Base-by-base conservation (phyloP, 2,888 invertebrate species). In the Erannis defoliaria region DNA sequence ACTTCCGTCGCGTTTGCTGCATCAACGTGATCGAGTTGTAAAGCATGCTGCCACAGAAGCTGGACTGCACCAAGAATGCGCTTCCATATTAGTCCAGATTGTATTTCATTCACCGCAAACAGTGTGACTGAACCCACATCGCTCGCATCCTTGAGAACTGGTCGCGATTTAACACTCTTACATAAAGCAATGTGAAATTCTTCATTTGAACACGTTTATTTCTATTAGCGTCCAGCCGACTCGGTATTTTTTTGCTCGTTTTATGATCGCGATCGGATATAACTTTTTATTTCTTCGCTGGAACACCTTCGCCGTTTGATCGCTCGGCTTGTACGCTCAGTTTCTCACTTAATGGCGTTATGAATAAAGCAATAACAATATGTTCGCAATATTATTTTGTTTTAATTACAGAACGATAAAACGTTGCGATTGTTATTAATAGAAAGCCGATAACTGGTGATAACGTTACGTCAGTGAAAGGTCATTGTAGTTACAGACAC, bases 71-170 rank as follows among this genome's bases (percentile, higher is more conserved):
- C 55, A 53, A 56, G 51, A 54, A 50, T 50, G 59, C 43, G 70
- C 56, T 56, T 55, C 62, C 62, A 58, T 53, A 59, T 82, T 67
- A 67, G 77, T 62, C 68, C 62, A 83, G 76, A 69, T 84, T 72
- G 73, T 72, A 80, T 85, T 90, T 89, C 88, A 90, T 90, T 91
- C 86, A 90, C 82, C 85, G 86, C 82, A 77, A 74, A 68, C 78
- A 75, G 82, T 81, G 90, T 89, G 90, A 89, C 80, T 91, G 89
- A 90, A 90, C 89, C 82, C 77, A 80, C 81, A 78, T 77, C 75
- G 73, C 77, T 71, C 66, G 82, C 83, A 88, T 88, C 89, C 89
- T 89, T 89, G 88, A 85, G 81, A 89, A 86, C 86, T 80, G 82
- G 87, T 84, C 78, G 76, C 78, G 71, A 78, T 80, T 83, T 74